A percentile compares a stretch with the other conserved stretches of the same genome.
phyloP scores from a whole-genome alignment of 2,888 invertebrate species.

The Teinopalpus imperialis region DNA sequence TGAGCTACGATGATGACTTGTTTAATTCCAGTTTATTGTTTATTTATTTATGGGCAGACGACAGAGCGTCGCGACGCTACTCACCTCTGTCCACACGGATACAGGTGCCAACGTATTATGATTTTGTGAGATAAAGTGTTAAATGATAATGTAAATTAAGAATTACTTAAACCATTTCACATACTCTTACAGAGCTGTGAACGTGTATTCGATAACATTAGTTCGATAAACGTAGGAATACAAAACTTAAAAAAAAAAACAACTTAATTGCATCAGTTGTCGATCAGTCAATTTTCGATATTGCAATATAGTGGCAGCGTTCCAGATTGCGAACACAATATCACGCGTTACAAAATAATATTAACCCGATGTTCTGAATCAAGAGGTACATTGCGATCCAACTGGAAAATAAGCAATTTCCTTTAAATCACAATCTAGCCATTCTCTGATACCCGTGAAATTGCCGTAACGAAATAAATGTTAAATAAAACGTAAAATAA shows the following conservation, averaged over 20 bases:
- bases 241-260: no score
- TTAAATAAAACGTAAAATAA: constrained; percentile 82
- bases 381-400: constrained; percentile 60
- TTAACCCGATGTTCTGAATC: constrained; percentile 61
- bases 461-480: constrained; percentile 82
- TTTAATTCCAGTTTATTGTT: constrained; percentile 76
- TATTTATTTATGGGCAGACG: constrained; percentile 62
- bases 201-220: not conserved
- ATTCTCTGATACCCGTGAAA: constrained; percentile 81
- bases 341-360: constrained; percentile 74
- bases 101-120: not conserved
- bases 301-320: constrained; percentile 40
- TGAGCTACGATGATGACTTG: constrained; percentile 73
- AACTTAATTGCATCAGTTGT: not conserved
- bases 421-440: constrained; percentile 80
- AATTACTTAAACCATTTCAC: no score
- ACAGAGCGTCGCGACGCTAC: constrained; percentile 25
- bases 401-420: constrained; percentile 81
- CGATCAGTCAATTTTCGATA: constrained; percentile 45
- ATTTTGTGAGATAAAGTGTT: not conserved
- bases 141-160: no score
- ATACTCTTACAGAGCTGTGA: no score
- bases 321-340: constrained; percentile 62
- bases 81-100: not conserved
- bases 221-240: no score